Evolutionary conservation across 2,888 invertebrate genomes (phyloP).

Genomic region (Drosophila pegasa): DNA sequence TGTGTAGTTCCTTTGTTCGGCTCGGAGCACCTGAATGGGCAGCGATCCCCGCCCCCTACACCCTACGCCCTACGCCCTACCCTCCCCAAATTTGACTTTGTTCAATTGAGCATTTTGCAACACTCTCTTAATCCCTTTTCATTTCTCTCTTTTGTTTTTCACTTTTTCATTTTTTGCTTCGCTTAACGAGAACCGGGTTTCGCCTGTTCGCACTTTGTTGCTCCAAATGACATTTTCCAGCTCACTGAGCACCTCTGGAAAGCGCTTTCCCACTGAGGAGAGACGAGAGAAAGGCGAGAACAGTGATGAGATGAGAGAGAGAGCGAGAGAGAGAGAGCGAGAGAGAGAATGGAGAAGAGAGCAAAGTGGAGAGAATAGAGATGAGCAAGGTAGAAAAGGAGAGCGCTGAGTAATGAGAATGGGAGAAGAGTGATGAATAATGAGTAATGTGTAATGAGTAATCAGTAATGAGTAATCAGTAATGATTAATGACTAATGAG

Average conservation of each 20-base stretch:
- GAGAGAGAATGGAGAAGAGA: neutral
- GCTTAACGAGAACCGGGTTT: constrained; percentile 20
- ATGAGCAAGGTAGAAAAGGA: neutral
- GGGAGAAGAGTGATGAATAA: neutral
- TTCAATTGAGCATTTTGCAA: constrained; percentile 56
- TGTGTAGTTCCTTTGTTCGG: constrained; percentile 34
- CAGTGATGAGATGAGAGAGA: neutral
- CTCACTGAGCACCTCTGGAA: constrained; percentile 35
- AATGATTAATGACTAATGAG: too few species aligned
- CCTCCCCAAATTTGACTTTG: constrained; percentile 35
- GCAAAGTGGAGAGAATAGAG: neutral
- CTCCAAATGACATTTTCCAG: constrained; percentile 47
- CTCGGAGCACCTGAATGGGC: constrained; percentile 46
- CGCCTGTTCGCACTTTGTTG: constrained; percentile 27
- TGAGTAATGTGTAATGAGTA: too few species aligned
- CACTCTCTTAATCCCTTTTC: constrained; percentile 26
- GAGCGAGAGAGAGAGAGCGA: neutral
- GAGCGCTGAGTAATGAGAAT: neutral
- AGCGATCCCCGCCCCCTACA: neutral
- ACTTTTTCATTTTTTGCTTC: constrained; percentile 7
- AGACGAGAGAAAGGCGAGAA: too few species aligned
- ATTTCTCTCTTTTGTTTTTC: constrained; percentile 2
- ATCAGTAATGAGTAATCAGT: too few species aligned
- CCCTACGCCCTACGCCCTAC: constrained; percentile 24
- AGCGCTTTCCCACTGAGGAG: constrained; percentile 11